These are phyloP conservation scores for Drosophila erecta DNA, from an alignment of 1,140 invertebrate species.

Conservation along the genomic window DNA sequence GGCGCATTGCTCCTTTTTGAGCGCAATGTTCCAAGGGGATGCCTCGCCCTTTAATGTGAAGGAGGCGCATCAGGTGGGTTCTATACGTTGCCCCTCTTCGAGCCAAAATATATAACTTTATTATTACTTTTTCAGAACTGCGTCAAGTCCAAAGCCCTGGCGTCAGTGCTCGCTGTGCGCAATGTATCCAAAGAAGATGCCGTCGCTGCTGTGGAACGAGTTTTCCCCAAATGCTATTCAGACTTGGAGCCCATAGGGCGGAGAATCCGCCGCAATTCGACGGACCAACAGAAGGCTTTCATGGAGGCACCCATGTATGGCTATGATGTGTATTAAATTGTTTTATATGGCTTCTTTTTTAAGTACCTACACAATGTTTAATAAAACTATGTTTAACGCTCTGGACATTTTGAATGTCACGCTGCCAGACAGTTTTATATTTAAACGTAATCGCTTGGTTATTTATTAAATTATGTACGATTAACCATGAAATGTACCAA, in stretches of 20 bases:
- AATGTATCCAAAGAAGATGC: slow-evolving; percentile 91
- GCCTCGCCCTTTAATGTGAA: slow-evolving; percentile 90
- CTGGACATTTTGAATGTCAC: slow-evolving; percentile 11
- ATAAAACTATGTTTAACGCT: slow-evolving; percentile 52
- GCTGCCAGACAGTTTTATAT: slow-evolving; percentile 7
- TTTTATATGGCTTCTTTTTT: slow-evolving; percentile 22
- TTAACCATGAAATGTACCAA: slow-evolving; percentile 47
- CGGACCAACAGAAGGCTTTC: slow-evolving; percentile 91
- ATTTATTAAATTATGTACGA: slow-evolving; percentile 63
- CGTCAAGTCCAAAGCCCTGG: slow-evolving; percentile 94
- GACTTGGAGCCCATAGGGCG: slow-evolving; percentile 97
- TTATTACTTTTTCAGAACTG: slow-evolving; percentile 88
- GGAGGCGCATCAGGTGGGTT: slow-evolving; percentile 88
- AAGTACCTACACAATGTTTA: slow-evolving; percentile 8
- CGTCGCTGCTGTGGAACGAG: slow-evolving; percentile 91
- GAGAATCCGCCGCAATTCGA: slow-evolving; percentile 90
- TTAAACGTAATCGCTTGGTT: slow-evolving; percentile 29
- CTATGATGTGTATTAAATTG: slow-evolving; percentile 87
- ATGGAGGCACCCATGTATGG: slow-evolving; percentile 92
- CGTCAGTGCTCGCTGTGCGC: slow-evolving; percentile 92
- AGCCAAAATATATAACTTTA: background rate
- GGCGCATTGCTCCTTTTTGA: slow-evolving; percentile 95
- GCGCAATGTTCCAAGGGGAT: slow-evolving; percentile 91
- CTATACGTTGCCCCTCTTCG: background rate
- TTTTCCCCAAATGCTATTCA: slow-evolving; percentile 96